Conservation (phyloP, 2,113 vertebrate species). For the Pelvicachromis taeniatus region DNA sequence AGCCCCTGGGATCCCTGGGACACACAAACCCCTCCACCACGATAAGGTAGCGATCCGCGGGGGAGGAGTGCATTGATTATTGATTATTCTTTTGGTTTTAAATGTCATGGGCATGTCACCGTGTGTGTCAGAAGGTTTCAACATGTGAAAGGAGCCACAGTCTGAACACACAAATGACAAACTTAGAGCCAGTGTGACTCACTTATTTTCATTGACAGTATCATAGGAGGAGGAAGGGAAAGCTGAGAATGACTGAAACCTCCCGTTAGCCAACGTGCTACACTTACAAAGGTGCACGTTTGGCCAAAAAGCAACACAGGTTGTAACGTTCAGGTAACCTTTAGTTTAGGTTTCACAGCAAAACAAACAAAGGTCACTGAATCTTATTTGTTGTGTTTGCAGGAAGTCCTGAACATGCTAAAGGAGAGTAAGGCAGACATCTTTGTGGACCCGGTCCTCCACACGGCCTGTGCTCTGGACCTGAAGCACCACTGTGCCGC, state of each 20-base stretch:
- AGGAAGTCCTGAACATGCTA: slow-evolving; percentile 97
- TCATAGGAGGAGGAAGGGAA: background rate
- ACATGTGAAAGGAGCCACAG: background rate
- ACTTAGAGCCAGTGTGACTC: background rate
- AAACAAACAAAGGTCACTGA: background rate
- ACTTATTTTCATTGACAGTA: background rate
- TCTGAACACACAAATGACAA: background rate
- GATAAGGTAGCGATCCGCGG: too few relatives aligned
- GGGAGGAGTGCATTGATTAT: too few relatives aligned
- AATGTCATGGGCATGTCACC: background rate
- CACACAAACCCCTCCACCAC: too few relatives aligned
- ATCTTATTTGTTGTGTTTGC: background rate
- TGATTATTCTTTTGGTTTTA: background rate
- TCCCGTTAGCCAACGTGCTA: background rate
- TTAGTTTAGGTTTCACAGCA: background rate
- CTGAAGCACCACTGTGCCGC: slow-evolving; percentile 97
- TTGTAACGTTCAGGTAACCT: background rate
- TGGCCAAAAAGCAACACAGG: background rate
- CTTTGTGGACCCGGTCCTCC: slow-evolving; percentile 95
- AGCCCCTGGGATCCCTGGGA: too few relatives aligned
- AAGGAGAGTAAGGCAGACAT: slow-evolving; percentile 98
- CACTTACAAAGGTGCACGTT: too few relatives aligned
- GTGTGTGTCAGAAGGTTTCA: background rate
- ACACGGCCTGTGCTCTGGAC: slow-evolving; percentile 94
- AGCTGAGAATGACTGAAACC: background rate